A percentile compares a stretch with the other conserved stretches of the same genome.
These are phyloP conservation scores for Silurus lanzhouensis DNA, from an alignment of 2,797 vertebrate species.

Conservation along the genomic window DNA sequence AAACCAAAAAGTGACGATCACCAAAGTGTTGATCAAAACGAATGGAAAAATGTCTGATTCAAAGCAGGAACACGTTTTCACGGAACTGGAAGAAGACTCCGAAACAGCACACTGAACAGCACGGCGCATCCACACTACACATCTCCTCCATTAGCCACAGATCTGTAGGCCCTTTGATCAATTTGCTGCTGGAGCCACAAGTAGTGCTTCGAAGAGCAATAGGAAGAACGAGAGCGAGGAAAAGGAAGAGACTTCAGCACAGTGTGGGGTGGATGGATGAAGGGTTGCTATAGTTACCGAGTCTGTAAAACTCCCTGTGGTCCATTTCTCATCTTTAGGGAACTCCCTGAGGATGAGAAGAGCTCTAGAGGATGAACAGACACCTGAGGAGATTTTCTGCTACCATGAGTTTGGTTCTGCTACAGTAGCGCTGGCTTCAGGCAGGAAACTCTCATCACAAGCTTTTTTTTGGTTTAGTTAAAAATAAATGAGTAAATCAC, in stretches of 20 bases:
- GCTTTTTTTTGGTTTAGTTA: too few species aligned
- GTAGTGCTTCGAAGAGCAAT: conserved; percentile 1
- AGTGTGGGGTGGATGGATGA: conserved; percentile 7
- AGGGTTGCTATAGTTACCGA: conserved; percentile 26
- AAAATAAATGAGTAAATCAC: too few species aligned
- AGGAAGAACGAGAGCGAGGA: not conserved
- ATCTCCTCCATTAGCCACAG: not conserved
- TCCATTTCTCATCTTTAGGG: conserved; percentile 8
- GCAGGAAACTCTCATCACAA: not conserved
- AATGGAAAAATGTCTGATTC: not conserved
- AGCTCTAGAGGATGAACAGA: conserved; percentile 6
- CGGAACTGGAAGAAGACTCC: not conserved
- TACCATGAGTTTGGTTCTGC: not conserved
- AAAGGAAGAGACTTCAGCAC: not conserved
- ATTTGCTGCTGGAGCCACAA: conserved; percentile 26
- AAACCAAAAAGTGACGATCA: not conserved
- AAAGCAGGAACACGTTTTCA: not conserved
- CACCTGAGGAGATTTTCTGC: conserved; percentile 21
- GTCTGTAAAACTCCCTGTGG: conserved; percentile 18
- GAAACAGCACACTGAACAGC: not conserved
- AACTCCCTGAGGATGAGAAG: conserved; percentile 19
- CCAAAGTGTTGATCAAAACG: not conserved
- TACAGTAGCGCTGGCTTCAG: not conserved
- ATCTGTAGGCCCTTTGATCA: not conserved
- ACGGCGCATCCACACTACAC: not conserved